Evolutionary conservation across 2,888 invertebrate genomes (phyloP), one percentile per base, ranked within the genome.

Genomic region (Spodoptera exigua): DNA sequence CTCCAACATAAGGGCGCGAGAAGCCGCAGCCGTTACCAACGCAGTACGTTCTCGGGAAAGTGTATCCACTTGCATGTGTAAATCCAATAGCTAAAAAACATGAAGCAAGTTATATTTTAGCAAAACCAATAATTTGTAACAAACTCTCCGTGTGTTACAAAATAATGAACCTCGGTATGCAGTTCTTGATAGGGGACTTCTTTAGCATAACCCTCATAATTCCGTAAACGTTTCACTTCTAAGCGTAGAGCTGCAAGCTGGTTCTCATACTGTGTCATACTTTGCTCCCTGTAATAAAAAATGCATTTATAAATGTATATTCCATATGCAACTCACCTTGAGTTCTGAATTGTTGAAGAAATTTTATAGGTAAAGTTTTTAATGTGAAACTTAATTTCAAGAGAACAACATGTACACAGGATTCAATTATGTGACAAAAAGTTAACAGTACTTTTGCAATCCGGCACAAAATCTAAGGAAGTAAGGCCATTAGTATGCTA

Each of bases 1-100:
- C 83, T 94, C 93, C 63, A 94, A 70, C 93, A 93, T 91, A 1
- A 94, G 86, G 1, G 92, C 89, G 2, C 91, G 87, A 0, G 92
- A 89, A 12, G 92, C 92, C 0, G 92, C 92, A 0, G 89, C 90
- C 1, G 86, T 82, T 49, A 90, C 85, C 68, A 94, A 71, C 4
- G 90, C 86, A 0, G 87, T 76, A 1, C 92, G 89, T 75, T 93
- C 93, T 2, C 89, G 89, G 1, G 84, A 80, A 44, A 93, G 60
- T 5, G 86, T 83, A 56, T 89, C 87, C 49, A 93, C 90, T 87
- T 92, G 91, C 89, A 90, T 86, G 34, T 89, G 88, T 59, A 93
- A 68, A 46, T 92, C 92, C 39, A 91, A 35, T 46, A 92, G 66
- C 93, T 94, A 54, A 21, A 32, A 12, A 16, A 16, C 14, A 11